Evolutionary conservation across 64 coral and sea anemone species (phyloP), one percentile per base, ranked within the genome.

Genomic region (Stylophora pistillata): DNA sequence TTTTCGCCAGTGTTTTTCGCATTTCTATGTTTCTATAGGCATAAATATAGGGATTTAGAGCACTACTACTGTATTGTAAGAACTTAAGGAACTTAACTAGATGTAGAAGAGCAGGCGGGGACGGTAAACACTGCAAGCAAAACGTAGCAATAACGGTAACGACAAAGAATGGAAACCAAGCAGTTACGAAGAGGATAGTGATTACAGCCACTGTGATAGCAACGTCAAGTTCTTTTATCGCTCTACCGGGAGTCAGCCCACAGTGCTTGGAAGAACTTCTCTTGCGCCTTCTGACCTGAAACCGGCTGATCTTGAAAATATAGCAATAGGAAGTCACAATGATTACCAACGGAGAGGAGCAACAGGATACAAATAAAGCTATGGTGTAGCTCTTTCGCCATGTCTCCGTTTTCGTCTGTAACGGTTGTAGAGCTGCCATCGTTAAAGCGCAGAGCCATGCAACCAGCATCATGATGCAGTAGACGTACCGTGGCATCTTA

Each of bases 151-250:
- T 55, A 0, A 97, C 70, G 2, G 87, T 82, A 5, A 93, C 82
- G 9, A 85, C 52, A 60, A 97, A 97, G 14, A 97, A 86, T 2
- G 95, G 95, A 17, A 91, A 33, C 95, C 95, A 97, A 4, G 87
- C 85, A 15, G 70, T 70, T 25, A 97, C 27, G 25, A 97, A 97
- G 23, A 97, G 23, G 15, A 88, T 25, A 4, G 95, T 90, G 17
- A 96, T 93, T 1, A 93, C 60, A 17, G 79, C 73, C 12, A 90
- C 95, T 2, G 88, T 93, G 1, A 87, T 80, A 15, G 80, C 92
- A 17, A 97, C 71, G 20, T 89, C 55, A 31, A 74, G 21, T 72
- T 93, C 91, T 54, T 90, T 97, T 20, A 92, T 63, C 18, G 60
- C 59, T 15, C 37, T 73, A 59, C 81, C 88, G 37, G 70, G 72